Percentiles rank a stretch among this genome's conserved stretches.
phyloP scores from a whole-genome alignment of 2,113 vertebrate species.

The Pollimyrus isidori region DNA sequence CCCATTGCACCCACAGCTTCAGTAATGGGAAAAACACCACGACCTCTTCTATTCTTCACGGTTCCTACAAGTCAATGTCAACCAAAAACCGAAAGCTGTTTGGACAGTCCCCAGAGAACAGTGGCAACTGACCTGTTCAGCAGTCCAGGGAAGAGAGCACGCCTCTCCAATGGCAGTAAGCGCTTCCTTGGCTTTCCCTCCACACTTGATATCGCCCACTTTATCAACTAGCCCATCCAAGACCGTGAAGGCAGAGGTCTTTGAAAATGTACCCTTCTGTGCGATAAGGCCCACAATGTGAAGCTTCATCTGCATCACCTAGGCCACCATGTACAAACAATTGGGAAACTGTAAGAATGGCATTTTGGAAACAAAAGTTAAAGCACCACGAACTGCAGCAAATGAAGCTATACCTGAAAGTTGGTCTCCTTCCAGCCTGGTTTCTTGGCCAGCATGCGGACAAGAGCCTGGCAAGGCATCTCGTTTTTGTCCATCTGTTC shows the following conservation, averaged over 20 bases:
- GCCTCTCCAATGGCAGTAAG: slow-evolving; percentile 85
- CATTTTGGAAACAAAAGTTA: background rate
- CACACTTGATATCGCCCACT: slow-evolving; percentile 91
- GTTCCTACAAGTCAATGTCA: background rate
- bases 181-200: slow-evolving; percentile 84
- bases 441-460: slow-evolving; percentile 94
- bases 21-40: background rate
- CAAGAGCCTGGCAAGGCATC: slow-evolving; percentile 93
- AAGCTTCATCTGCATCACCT: slow-evolving; percentile 99
- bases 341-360: background rate
- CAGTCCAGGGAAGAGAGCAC: slow-evolving; percentile 86
- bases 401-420: slow-evolving; percentile 76
- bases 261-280: slow-evolving; percentile 87
- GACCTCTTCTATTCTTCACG: background rate
- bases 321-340: slow-evolving; percentile 10
- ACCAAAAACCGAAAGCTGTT: background rate
- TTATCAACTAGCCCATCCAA: slow-evolving; percentile 93
- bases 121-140: slow-evolving; percentile 76
- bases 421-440: slow-evolving; percentile 98
- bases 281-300: slow-evolving; percentile 82
- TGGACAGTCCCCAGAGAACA: background rate
- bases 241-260: slow-evolving; percentile 83
- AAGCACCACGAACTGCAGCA: background rate
- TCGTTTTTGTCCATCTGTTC: slow-evolving; percentile 80
- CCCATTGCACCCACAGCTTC: background rate